Base-by-base conservation (phyloP, 1,140 invertebrate species). In the Hetaerina americana region DNA sequence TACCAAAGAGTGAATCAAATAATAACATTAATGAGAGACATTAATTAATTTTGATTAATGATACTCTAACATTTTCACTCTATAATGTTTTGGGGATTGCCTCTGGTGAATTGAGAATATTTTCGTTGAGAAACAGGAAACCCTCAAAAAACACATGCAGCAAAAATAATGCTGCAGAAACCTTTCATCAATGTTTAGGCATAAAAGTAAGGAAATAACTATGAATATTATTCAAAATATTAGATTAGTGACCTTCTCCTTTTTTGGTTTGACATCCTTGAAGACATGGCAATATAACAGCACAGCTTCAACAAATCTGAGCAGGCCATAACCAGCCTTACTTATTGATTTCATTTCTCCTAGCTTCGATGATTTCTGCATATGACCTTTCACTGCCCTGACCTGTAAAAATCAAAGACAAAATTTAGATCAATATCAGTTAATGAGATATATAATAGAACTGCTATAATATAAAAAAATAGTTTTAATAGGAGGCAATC, bases 211-310 rank as follows among this genome's bases (percentile, higher is more conserved):
- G 40, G 5, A 40, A 3, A 18, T n/a, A 57, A 12, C 2, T 57
- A 18, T 2, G 3, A 40, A 57, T 57, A 5, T 57, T 57, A 57
- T 2, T 5, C 22, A 10, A 10, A 57, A 57, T 18, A 57, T n/a
- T n/a, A n/a, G n/a, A n/a, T n/a, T 57, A 57, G 15, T 57, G 3
- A 12, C 90, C 80, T 88, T 89, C 27, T 96, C 92, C 74, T 91
- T 88, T 80, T 96, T 96, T 0, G 94, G 93, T 80, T 94, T 94
- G 74, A 89, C 91, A 80, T 95, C 92, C 77, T 87, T 88, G 75
- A 87, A 94, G 0, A 96, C 92, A 0, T 87, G 86, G 75, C 92
- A 95, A 79, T 95, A 96, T 40, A 88, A 91, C 66, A 95, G 80
- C 0, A 96, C 92, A 24, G 93, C 93, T 27, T 88, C 85, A 0